Evolutionary conservation across 2,888 invertebrate genomes (phyloP).

Genomic region (Rhaphigaster nebulosa): DNA sequence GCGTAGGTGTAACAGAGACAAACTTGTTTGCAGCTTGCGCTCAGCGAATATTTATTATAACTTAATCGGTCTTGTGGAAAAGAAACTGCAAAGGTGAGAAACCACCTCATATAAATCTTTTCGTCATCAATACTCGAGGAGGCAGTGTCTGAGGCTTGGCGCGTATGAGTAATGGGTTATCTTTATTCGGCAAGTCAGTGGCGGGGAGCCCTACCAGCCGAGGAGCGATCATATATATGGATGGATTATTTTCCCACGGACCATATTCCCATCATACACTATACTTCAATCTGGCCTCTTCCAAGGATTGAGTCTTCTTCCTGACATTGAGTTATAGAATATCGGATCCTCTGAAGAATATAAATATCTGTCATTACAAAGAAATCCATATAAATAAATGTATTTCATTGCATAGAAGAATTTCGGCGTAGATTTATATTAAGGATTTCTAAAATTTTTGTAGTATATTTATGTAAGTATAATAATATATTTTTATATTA

Average conservation of each 20-base stretch:
- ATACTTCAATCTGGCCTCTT: neutral
- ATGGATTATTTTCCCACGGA: neutral
- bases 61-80: neutral
- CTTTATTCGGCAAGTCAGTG: neutral
- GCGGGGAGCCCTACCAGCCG: neutral
- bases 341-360: too few species aligned
- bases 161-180: neutral
- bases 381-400: too few species aligned
- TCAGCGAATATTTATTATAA: neutral
- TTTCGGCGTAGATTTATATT: too few species aligned
- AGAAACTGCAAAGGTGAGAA: too few species aligned
- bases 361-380: too few species aligned
- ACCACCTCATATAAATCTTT: neutral
- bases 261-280: neutral
- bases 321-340: neutral
- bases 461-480: too few species aligned
- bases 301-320: too few species aligned
- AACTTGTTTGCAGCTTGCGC: too few species aligned
- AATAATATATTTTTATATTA: too few species aligned
- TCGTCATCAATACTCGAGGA: neutral
- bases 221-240: neutral
- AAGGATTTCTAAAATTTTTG: too few species aligned
- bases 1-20: too few species aligned
- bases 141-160: neutral
- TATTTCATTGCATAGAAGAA: too few species aligned